Evolutionary conservation across 2,888 invertebrate genomes (phyloP), one percentile per base, ranked within the genome.

Genomic region (Catonia carolina): DNA sequence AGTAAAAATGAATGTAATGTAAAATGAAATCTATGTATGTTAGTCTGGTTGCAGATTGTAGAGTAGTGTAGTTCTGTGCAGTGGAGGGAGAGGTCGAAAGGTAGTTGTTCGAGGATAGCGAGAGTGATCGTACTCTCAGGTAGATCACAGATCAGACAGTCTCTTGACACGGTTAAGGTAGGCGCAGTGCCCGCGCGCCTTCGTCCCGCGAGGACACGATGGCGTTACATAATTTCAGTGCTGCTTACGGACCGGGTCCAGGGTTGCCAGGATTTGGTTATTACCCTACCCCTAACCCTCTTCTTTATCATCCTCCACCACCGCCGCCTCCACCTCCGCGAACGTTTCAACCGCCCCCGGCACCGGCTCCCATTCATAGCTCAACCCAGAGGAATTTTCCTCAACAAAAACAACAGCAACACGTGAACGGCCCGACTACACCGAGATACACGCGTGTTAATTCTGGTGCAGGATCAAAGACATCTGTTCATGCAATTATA

Each of bases 401-500:
- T 20, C 45, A 18, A 10, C 37, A 15, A 37, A n/a, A n/a, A n/a
- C 45, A 18, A 4, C 45, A 22, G 7, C 22, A 27, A 15, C 45
- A 42, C 42, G 42, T n/a, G 42, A 3, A 15, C 18, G 42, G 20
- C 22, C 14, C 45, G 23, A 2, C 45, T 14, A 45, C 45, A 12
- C 45, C 45, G 5, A 18, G 52, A 7, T 74, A 71, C 56, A 72
- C 72, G 56, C 68, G 70, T 59, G 71, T 74, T 5, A 71, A 70
- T 51, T 65, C 64, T 27, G 70, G 70, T 20, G 61, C 67, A 33
- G 62, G 65, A 15, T 67, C 69, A 22, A 81, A 81, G 68, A 82
- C 83, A 1, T 83, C 84, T 64, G 72, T 86, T 58, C 86, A 86
- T 70, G 85, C 86, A 2, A 81, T 86, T 18, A 75, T 86, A 50